A percentile compares a stretch with the other conserved stretches of the same genome.
These are phyloP conservation scores for Scaeva pyrastri DNA, from an alignment of 2,888 invertebrate genomes.

Conservation along the genomic window DNA sequence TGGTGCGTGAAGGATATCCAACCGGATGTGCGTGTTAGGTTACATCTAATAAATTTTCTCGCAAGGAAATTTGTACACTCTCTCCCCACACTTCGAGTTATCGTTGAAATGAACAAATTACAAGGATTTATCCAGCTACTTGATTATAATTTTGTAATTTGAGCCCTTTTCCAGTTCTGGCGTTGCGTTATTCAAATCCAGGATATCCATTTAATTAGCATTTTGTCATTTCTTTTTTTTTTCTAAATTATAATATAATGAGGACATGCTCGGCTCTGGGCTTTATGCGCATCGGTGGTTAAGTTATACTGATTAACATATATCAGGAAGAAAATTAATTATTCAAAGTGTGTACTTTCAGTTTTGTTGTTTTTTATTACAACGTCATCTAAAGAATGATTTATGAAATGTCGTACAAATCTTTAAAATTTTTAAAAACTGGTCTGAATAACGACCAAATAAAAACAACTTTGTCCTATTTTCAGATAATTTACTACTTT, in stretches of 20 bases:
- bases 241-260: constrained; percentile 2
- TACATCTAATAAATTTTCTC: constrained; percentile 34
- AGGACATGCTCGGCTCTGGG: neutral
- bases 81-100: neutral
- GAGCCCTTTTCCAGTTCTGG: constrained; percentile 8
- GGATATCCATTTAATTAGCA: constrained; percentile 63
- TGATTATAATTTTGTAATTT: constrained; percentile 5
- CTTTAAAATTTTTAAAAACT: too few species aligned
- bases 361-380: too few species aligned
- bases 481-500: too few species aligned
- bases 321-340: too few species aligned
- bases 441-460: too few species aligned
- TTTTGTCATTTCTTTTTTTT: constrained; percentile 26
- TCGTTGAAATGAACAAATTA: constrained; percentile 11
- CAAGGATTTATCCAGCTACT: constrained; percentile 15
- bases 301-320: too few species aligned
- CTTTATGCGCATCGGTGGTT: neutral
- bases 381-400: too few species aligned
- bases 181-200: constrained; percentile 37
- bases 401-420: too few species aligned
- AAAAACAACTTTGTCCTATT: too few species aligned
- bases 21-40: constrained; percentile 54
- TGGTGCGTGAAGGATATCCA: neutral
- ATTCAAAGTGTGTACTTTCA: too few species aligned
- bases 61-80: neutral